phyloP scores from a whole-genome alignment of 1,140 invertebrate species.

The Samia ricini region DNA sequence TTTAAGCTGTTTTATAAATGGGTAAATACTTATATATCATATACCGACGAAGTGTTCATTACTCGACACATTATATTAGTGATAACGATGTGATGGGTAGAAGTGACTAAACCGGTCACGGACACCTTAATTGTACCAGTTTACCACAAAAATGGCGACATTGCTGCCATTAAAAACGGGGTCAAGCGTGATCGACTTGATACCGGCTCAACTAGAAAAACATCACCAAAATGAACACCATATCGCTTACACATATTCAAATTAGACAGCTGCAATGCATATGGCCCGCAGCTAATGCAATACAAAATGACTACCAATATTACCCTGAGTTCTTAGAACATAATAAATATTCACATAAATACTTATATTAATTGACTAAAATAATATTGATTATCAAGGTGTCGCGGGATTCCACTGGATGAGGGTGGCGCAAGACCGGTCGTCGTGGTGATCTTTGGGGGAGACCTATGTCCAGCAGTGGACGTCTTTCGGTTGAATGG shows the following conservation, averaged over 20 bases:
- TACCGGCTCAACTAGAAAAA: background rate
- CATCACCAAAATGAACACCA: constrained; percentile 1
- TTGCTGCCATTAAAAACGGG: constrained; percentile 42
- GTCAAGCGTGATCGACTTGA: constrained; percentile 23
- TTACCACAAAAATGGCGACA: constrained; percentile 36
- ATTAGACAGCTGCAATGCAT: background rate
- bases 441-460: too few species aligned
- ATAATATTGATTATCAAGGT: too few species aligned
- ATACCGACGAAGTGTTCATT: background rate
- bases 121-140: constrained; percentile 28
- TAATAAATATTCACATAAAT: too few species aligned
- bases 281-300: background rate
- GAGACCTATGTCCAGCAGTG: too few species aligned
- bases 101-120: constrained; percentile 24
- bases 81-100: constrained; percentile 3
- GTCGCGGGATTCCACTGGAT: too few species aligned
- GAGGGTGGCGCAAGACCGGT: too few species aligned
- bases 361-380: too few species aligned
- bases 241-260: background rate
- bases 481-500: too few species aligned
- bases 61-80: constrained; percentile 1
- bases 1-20: background rate
- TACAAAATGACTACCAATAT: background rate
- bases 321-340: background rate
- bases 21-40: background rate